Evolutionary conservation across 2,888 invertebrate genomes (phyloP).

Genomic region (Choristoneura rosaceana): DNA sequence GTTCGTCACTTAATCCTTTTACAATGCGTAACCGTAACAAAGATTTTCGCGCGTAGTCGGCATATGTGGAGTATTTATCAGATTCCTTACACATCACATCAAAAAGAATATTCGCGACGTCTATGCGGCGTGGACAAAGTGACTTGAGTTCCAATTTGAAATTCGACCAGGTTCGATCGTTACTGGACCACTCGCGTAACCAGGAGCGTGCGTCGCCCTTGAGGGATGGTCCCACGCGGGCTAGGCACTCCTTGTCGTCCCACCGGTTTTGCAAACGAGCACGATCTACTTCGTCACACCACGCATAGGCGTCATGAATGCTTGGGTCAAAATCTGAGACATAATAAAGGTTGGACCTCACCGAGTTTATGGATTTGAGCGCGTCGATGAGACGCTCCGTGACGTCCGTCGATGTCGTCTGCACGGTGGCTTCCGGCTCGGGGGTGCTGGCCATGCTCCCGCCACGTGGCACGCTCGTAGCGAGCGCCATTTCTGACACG

Average conservation of each 20-base stretch:
- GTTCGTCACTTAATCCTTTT: constrained; percentile 5
- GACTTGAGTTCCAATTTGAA: constrained; percentile 13
- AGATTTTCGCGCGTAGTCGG: constrained; percentile 44
- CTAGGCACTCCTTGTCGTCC: constrained; percentile 16
- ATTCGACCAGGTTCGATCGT: constrained; percentile 12
- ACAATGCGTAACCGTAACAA: constrained; percentile 36
- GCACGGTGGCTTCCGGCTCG: background rate
- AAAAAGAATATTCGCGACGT: constrained; percentile 10
- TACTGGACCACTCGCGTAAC: constrained; percentile 21
- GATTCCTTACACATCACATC: constrained; percentile 5
- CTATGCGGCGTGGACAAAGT: background rate
- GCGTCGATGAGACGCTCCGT: constrained; percentile 28
- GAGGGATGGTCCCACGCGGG: constrained; percentile 7
- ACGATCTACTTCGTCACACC: constrained; percentile 27
- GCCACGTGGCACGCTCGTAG: background rate
- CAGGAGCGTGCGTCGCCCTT: constrained; percentile 21
- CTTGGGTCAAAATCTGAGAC: constrained; percentile 22
- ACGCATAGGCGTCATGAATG: constrained; percentile 16
- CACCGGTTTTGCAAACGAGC: constrained; percentile 7
- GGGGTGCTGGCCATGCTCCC: background rate
- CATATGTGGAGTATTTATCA: constrained; percentile 44
- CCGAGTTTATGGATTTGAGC: constrained; percentile 11
- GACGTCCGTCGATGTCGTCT: constrained; percentile 3
- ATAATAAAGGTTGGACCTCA: constrained; percentile 25
- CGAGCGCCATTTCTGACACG: too few species aligned